phyloP scores from a whole-genome alignment of 2,113 vertebrate species.

The Phrynosoma platyrhinos region DNA sequence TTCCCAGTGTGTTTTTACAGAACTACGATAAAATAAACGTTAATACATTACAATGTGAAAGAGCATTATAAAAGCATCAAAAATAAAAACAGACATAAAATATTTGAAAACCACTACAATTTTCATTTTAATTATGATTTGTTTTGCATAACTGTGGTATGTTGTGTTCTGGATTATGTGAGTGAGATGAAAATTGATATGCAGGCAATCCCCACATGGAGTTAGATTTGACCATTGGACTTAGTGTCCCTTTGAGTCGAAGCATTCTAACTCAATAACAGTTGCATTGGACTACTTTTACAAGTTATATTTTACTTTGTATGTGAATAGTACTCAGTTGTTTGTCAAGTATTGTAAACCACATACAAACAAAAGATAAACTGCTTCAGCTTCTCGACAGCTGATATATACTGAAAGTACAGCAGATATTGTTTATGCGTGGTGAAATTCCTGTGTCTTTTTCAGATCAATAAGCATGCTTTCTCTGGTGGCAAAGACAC shows the following conservation, averaged over 20 bases:
- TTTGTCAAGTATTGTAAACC: neutral
- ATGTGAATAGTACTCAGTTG: neutral
- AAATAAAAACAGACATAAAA: neutral
- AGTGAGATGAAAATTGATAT: neutral
- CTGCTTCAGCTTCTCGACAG: neutral
- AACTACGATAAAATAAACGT: neutral
- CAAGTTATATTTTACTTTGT: neutral
- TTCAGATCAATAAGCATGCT: constrained; percentile 95
- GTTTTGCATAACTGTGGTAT: neutral
- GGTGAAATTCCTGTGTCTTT: neutral
- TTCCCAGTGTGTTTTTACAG: neutral
- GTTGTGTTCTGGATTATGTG: neutral
- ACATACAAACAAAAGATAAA: neutral
- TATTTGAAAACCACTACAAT: neutral
- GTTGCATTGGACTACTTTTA: neutral
- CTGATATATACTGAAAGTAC: neutral
- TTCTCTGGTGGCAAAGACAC: constrained; percentile 97
- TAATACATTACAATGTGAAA: neutral
- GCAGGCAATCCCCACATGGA: neutral
- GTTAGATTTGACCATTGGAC: neutral
- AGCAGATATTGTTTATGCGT: neutral
- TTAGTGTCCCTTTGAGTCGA: neutral
- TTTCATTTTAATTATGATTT: neutral
- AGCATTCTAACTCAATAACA: neutral
- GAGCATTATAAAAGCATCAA: neutral